Evolutionary conservation across 2,797 vertebrate species (phyloP), one percentile per base, ranked within the genome.

Genomic region (Chromis chromis): DNA sequence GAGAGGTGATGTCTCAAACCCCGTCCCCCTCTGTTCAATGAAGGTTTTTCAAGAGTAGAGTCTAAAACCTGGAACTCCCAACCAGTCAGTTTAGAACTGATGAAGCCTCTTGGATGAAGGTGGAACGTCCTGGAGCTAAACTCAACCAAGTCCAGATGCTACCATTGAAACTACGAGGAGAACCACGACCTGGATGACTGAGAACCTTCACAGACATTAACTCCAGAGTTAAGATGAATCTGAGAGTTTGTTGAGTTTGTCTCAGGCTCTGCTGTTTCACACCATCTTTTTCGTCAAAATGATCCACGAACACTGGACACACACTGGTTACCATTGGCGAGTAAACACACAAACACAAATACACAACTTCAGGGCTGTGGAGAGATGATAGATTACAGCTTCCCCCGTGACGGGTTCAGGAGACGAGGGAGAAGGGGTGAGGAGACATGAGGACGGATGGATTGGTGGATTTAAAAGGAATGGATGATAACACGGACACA

Each of bases 361-460:
- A 24, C 0, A 59, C 31, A 25, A 56, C 28, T 49, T 81, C 54
- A 67, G 36, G 27, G 65, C 86, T 90, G 81, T 76, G 76, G 84
- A 88, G 74, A 85, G 60, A 89, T n/a, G 57, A 74, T 9, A 33
- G 52, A 78, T 86, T 63, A 85, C 55, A 78, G 27, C 25, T 46
- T 67, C 21, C 24, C 57, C 50, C 19, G 13, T 59, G 50, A 40
- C 19, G 46, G 62, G 70, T 76, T 31, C n/a, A 56, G 42, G 56
- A 70, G 65, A 50, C 14, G n/a, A 65, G 85, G 78, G 50, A 1
- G 27, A 81, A 59, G 77, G 76, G 12, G 80, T 85, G 88, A 78
- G 64, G 79, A 81, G 24, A 85, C 70, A 67, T 7, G 52, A 73
- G 74, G 86, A 63, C 1, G 1, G 54, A 74, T 42, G 31, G 28